These are phyloP conservation scores for Gallinago jamesoni DNA, from an alignment of 2,113 vertebrate genomes.

Conservation along the genomic window DNA sequence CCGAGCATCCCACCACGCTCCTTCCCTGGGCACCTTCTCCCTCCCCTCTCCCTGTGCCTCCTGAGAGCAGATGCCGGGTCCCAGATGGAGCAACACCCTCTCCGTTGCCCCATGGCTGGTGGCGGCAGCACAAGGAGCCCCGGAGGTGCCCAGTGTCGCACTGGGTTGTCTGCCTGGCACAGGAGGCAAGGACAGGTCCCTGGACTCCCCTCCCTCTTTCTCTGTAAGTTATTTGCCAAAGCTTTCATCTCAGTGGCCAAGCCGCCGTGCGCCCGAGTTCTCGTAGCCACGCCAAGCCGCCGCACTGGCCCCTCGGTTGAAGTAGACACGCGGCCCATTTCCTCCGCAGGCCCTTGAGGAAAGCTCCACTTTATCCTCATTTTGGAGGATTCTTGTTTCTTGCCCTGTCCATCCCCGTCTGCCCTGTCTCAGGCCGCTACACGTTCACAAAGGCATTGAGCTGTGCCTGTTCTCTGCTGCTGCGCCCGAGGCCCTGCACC, in stretches of 20 bases:
- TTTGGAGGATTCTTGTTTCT: conserved; percentile 64
- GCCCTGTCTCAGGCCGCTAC: neutral
- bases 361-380: conserved; percentile 61
- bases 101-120: accelerated
- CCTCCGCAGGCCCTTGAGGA: conserved; percentile 30
- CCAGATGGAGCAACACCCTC: neutral
- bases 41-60: neutral
- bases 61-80: neutral
- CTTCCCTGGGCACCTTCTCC: neutral
- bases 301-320: neutral
- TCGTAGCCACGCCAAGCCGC: neutral
- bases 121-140: neutral
- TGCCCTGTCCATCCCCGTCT: neutral
- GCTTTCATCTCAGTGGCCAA: conserved; percentile 61
- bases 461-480: neutral
- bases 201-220: neutral
- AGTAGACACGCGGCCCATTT: neutral
- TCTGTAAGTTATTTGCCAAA: conserved; percentile 73
- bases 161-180: neutral
- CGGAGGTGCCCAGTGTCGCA: neutral
- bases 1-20: accelerated
- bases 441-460: conserved; percentile 32
- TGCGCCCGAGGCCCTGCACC: accelerated
- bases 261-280: neutral
- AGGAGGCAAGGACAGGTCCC: neutral